phyloP scores from a whole-genome alignment of 2,113 vertebrate species.

The Boulengeromyrus knoepffleri region DNA sequence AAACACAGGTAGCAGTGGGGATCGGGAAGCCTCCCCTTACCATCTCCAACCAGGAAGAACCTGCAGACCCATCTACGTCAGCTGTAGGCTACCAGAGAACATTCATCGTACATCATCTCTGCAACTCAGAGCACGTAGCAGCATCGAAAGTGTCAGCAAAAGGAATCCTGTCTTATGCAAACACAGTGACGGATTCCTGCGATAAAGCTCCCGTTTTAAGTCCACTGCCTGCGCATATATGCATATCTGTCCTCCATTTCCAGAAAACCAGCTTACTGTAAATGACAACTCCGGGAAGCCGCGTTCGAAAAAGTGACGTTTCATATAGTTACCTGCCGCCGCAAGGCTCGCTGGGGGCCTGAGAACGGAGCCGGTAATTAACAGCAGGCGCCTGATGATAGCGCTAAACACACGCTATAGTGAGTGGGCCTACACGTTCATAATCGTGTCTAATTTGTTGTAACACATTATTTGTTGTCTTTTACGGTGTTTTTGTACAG shows the following conservation, averaged over 20 bases:
- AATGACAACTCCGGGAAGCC: neutral
- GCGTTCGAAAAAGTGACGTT: neutral
- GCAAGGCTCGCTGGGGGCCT: neutral
- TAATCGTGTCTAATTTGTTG: neutral
- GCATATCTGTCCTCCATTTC: neutral
- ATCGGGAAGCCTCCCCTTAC: neutral
- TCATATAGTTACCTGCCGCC: neutral
- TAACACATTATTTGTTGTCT: neutral
- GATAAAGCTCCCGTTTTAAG: neutral
- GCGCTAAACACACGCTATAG: neutral
- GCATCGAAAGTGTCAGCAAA: neutral
- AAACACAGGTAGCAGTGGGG: neutral
- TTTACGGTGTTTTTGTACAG: neutral
- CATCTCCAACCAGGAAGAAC: neutral
- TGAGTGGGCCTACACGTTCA: neutral
- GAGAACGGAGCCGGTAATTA: neutral
- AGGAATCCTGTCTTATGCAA: neutral
- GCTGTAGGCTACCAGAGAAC: neutral
- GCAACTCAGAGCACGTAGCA: neutral
- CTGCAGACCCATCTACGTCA: neutral
- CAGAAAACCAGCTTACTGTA: neutral
- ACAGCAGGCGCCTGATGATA: neutral
- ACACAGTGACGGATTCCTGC: neutral
- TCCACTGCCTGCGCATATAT: neutral
- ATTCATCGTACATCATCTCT: neutral